These are phyloP conservation scores for Cardinalis cardinalis DNA, from an alignment of 2,113 vertebrate species.

Conservation along the genomic window DNA sequence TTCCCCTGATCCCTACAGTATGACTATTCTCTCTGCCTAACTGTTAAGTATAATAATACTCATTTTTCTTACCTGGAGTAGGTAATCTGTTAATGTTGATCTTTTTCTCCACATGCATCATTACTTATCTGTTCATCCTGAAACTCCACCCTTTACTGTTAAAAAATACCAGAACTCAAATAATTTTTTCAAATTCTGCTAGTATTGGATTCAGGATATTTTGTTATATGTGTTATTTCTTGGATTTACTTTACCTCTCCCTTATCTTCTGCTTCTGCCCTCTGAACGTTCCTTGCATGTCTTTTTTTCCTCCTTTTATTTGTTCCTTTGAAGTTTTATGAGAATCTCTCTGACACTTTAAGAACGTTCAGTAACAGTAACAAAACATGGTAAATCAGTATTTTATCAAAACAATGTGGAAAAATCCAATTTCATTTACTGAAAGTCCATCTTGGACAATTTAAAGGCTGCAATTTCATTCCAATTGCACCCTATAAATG, in stretches of 20 bases:
- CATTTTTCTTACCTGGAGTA: not conserved
- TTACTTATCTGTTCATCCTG: not conserved
- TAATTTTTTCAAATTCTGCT: not conserved
- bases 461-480: slow-evolving; percentile 10
- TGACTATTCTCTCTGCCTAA: not conserved
- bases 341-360: not conserved
- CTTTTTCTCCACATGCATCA: not conserved
- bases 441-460: not conserved
- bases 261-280: not conserved
- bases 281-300: not conserved
- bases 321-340: not conserved
- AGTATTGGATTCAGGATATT: not conserved
- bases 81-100: not conserved
- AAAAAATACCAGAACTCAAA: not conserved
- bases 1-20: not conserved
- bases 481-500: not conserved
- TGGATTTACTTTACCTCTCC: not conserved
- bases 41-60: not conserved
- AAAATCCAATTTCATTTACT: not conserved
- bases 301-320: not conserved
- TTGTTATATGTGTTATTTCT: not conserved
- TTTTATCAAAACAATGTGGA: slow-evolving; percentile 28
- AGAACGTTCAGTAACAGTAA: not conserved
- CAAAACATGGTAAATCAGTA: not conserved
- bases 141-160: not conserved